Evolutionary conservation across 2,113 vertebrate species (phyloP).

Genomic region (Corythoichthys intestinalis): DNA sequence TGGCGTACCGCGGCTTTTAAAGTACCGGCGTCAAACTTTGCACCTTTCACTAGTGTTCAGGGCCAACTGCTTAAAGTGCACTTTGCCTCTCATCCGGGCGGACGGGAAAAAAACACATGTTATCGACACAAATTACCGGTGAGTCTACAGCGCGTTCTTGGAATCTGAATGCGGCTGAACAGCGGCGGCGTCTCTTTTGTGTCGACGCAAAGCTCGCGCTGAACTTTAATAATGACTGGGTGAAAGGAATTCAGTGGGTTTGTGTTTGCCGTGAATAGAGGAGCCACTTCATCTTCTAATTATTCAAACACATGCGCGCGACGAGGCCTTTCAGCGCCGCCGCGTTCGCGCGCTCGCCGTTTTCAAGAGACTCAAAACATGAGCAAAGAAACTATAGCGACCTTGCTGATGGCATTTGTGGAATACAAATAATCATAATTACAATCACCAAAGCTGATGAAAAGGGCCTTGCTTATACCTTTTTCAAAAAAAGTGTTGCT

Average conservation of each 20-base stretch:
- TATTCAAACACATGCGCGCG: not conserved
- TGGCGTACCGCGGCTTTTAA: not conserved
- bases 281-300: slow-evolving; percentile 12
- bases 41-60: not conserved
- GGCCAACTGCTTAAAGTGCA: not conserved
- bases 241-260: slow-evolving; percentile 3
- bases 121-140: not conserved
- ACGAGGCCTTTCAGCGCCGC: not conserved
- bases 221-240: slow-evolving; percentile 7
- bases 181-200: slow-evolving; percentile 2
- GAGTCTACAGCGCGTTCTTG: not conserved
- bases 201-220: not conserved
- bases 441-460: not conserved
- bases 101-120: not conserved
- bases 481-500: not conserved
- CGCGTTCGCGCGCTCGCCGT: not conserved
- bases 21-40: not conserved
- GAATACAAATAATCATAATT: not conserved
- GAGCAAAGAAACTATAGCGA: not conserved
- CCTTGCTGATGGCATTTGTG: not conserved
- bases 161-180: not conserved
- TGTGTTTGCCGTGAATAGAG: slow-evolving; percentile 7
- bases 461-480: not conserved
- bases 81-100: not conserved
- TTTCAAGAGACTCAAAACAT: not conserved